These are phyloP conservation scores for Leptopilina boulardi DNA, from an alignment of 1,140 invertebrate species.

Conservation along the genomic window DNA sequence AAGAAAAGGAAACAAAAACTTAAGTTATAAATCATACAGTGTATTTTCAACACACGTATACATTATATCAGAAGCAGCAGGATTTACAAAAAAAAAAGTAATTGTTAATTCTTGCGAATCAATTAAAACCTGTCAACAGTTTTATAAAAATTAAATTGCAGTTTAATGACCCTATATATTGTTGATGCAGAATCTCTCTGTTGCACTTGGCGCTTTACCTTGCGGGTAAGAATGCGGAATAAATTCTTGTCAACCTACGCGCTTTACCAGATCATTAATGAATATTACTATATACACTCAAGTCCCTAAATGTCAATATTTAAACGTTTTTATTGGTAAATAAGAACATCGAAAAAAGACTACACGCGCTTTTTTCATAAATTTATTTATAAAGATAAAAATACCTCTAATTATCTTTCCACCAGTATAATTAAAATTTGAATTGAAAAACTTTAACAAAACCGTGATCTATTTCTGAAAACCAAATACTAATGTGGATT, in stretches of 20 bases:
- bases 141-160: not conserved
- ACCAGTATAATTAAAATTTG: too few relatives aligned
- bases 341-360: not conserved
- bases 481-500: not conserved
- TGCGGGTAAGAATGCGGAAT: slow-evolving; percentile 5
- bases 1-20: too few relatives aligned
- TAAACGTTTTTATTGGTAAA: not conserved
- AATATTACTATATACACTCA: not conserved
- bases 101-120: not conserved
- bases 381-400: too few relatives aligned
- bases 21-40: too few relatives aligned
- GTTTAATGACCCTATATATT: slow-evolving; percentile 8
- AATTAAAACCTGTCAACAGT: not conserved
- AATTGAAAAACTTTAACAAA: too few relatives aligned
- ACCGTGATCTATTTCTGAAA: too few relatives aligned
- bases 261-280: not conserved
- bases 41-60: not conserved
- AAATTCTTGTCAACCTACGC: slow-evolving; percentile 16
- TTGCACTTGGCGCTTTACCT: not conserved
- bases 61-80: not conserved
- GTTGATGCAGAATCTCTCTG: not conserved
- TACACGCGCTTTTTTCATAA: too few relatives aligned
- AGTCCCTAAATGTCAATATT: not conserved
- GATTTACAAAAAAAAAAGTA: not conserved
- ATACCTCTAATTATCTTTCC: too few relatives aligned